Base-by-base conservation (phyloP, 1,140 invertebrate genomes). In the Panulirus ornatus region DNA sequence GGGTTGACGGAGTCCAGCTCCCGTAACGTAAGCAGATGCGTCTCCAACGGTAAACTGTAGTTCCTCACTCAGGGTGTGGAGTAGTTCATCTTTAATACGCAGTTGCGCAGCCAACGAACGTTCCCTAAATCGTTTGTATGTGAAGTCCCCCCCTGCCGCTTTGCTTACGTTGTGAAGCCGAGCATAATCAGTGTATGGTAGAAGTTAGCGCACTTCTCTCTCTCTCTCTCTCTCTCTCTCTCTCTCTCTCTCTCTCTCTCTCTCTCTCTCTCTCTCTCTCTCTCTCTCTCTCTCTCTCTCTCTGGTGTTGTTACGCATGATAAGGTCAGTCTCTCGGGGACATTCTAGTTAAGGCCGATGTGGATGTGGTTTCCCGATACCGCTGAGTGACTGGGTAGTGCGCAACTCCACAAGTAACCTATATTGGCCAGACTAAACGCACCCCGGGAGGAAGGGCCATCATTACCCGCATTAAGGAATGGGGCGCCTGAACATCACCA, bases 151-250 rank as follows among this genome's bases (percentile, higher is more conserved):
- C n/a, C n/a, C n/a, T n/a, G n/a, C n/a, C n/a, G n/a, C n/a, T n/a
- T n/a, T n/a, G n/a, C n/a, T n/a, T n/a, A n/a, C n/a, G n/a, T n/a
- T n/a, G n/a, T n/a, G n/a, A n/a, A n/a, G n/a, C n/a, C n/a, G n/a
- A n/a, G n/a, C n/a, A n/a, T n/a, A n/a, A n/a, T n/a, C 11, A 11
- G 51, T 11, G 51, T 11, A 58, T 11, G 22, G 22, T 58, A 58
- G 22, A 11, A 58, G 51, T 22, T 11, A 58, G 11, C 11, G 51
- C 22, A 58, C 11, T 58, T 11, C 11, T 58, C 51, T 58, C 51
- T 58, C 51, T 58, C 51, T 58, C 51, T 58, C 51, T 58, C 51
- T 58, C 51, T 58, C 51, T 58, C 51, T 58, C 51, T 58, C 51
- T 58, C 51, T 58, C 51, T 11, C 22, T 58, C 51, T 58, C 51